Evolutionary conservation across 2,888 invertebrate species (phyloP), one percentile per base, ranked within the genome.

Genomic region (Drosophila mettleri): DNA sequence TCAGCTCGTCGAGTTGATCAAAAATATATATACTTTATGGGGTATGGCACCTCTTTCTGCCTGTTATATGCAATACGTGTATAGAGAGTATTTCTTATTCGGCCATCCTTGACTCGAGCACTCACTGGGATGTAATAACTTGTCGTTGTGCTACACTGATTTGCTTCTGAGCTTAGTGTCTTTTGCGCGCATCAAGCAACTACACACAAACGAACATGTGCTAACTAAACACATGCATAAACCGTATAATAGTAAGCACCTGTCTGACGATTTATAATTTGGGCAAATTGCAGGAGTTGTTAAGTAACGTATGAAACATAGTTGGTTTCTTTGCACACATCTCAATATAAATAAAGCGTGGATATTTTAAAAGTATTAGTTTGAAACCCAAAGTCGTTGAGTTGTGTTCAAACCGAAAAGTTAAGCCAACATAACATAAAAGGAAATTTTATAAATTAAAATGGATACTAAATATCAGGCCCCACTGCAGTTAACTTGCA

Each of bases 141-240:
- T 64, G 68, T 67, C 80, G 89, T 70, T 74, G 64, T 79, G 90
- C 72, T 84, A 88, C 84, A 89, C 78, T 89, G 82, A 67, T 55
- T 81, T 76, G 55, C 58, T 66, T 65, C 63, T 64, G 64, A 51
- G 46, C 61, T 55, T 46, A 58, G 66, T 64, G 62, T 34, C 46
- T 49, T 66, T 64, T 58, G 3, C 16, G 63, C 60, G 66, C 65
- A 64, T 61, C 71, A 78, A 62, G 57, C 59, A 54, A 53, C 34
- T 39, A 27, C 24, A 59, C 16, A 16, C 22, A 29, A 29, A 41
- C 31, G 8, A 24, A 12, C 8, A 31, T 38, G 43, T 18, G 27
- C 20, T 29, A 12, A n/a, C 24, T 55, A 46, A 22, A 58, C 29
- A 52, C 53, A 67, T 52, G 74, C 60, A 63, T 51, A 76, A 61